Base-by-base conservation (phyloP, 2,113 vertebrate species). In the Lates calcarifer region DNA sequence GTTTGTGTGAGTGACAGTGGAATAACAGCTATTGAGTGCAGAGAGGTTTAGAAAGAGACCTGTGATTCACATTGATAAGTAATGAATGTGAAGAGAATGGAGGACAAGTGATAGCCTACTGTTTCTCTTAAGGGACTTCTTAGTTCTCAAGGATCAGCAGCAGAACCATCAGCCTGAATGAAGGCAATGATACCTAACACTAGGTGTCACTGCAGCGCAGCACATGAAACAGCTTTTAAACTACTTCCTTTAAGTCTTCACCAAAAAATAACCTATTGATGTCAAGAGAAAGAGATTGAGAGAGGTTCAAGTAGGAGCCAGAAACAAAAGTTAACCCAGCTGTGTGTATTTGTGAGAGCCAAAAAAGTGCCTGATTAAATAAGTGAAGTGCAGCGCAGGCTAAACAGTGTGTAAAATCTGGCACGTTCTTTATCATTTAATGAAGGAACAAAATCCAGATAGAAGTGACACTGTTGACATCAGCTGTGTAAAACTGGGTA, bases 181-280 rank as follows among this genome's bases (percentile, higher is more conserved):
- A 33, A 6, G 6, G 15, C 14, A 56, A 33, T 6, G 13, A 45
- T 39, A 7, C 22, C 79, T 60, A 68, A 77, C 93, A 84, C 87
- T 29, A 77, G 92, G 83, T 89, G 93, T 84, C 90, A 83, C 89
- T 83, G 68, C 60, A 82, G 82, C 55, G 45, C 56, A 84, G 63
- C 45, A n/a, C 0, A 37, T 69, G 35, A 49, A 22, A 28, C 0
- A 1, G 17, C 6, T 39, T 57, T 41, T 56, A 33, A 71, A 17
- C 11, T 4, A 20, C 3, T 6, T 56, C 53, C 28, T 53, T 29
- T 26, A 65, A 33, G 53, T 74, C 29, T 22, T 68, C 43, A 24
- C 39, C 74, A 81, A 61, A 82, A 89, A 62, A 72, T 24, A 83
- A 43, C 63, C 33, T 1, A 57, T 13, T 35, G 28, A 47, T 80